Conservation (phyloP, 2,888 invertebrate genomes). For the Miltochrista miniata region DNA sequence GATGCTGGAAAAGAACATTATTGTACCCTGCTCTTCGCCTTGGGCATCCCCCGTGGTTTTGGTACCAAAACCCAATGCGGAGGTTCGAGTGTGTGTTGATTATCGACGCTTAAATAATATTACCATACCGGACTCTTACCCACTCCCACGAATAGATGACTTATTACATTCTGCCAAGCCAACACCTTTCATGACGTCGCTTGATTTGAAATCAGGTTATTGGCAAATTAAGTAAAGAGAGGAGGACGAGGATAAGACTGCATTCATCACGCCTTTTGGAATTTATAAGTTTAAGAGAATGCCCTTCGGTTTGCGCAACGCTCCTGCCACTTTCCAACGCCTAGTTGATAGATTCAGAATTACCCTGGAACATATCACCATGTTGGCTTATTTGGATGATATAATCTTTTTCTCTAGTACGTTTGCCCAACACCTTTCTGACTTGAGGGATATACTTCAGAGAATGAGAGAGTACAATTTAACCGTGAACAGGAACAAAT, state of each 20-base stretch:
- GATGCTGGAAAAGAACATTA: slow-evolving; percentile 1
- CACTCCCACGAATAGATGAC: slow-evolving; percentile 9
- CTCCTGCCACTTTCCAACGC: slow-evolving; percentile 42
- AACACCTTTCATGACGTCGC: slow-evolving; percentile 5
- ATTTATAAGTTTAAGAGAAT: slow-evolving; percentile 39
- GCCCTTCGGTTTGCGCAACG: slow-evolving; percentile 46
- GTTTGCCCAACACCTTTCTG: not conserved
- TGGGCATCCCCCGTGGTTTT: slow-evolving; percentile 32
- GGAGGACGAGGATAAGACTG: slow-evolving; percentile 8
- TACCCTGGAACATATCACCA: not conserved
- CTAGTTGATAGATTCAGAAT: slow-evolving; percentile 13
- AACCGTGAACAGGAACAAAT: not conserved
- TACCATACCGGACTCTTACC: slow-evolving; percentile 7
- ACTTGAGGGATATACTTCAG: not conserved
- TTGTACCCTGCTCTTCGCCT: slow-evolving; percentile 22
- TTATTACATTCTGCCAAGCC: slow-evolving; percentile 3
- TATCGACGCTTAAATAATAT: slow-evolving; percentile 5
- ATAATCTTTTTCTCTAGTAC: not conserved
- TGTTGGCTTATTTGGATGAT: not conserved
- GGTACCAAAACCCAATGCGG: slow-evolving; percentile 47
- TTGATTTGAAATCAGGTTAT: slow-evolving; percentile 7
- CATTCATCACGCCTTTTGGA: slow-evolving; percentile 31
- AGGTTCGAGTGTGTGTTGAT: slow-evolving; percentile 45
- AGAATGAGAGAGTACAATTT: not conserved
- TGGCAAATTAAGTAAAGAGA: slow-evolving; percentile 3